Conservation (phyloP, 2,113 vertebrate species). For the Falcunculus frontatus region DNA sequence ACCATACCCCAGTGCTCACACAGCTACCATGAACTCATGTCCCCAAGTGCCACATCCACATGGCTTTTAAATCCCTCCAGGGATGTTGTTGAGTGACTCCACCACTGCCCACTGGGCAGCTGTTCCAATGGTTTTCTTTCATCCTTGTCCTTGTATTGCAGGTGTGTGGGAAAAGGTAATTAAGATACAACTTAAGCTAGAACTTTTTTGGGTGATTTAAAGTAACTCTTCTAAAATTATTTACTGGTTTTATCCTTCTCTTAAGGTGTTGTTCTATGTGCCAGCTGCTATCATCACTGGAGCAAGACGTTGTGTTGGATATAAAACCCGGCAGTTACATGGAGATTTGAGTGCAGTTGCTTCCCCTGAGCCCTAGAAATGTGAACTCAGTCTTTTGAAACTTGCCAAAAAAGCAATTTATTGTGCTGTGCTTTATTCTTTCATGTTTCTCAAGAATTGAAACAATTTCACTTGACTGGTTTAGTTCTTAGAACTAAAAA, state of each 20-base stretch:
- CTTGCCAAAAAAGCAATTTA: background rate
- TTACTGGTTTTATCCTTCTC: background rate
- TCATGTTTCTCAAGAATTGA: background rate
- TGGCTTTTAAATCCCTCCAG: background rate
- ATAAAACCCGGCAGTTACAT: background rate
- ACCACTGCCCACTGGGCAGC: background rate
- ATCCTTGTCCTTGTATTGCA: background rate
- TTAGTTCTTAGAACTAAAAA: background rate
- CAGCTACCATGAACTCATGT: background rate
- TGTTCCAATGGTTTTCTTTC: background rate
- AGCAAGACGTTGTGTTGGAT: background rate
- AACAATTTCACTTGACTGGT: background rate
- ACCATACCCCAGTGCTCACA: background rate
- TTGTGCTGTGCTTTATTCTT: background rate
- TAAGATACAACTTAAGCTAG: background rate
- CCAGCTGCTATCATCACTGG: background rate
- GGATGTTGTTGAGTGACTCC: background rate
- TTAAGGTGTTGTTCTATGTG: background rate
- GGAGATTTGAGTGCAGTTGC: background rate
- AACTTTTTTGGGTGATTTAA: background rate
- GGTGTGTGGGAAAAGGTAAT: background rate
- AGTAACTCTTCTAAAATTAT: background rate
- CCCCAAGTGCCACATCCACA: background rate
- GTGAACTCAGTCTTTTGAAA: background rate
- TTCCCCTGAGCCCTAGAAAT: background rate